Conservation (phyloP, 2,113 vertebrate species). For the Telmatochromis brichardi region DNA sequence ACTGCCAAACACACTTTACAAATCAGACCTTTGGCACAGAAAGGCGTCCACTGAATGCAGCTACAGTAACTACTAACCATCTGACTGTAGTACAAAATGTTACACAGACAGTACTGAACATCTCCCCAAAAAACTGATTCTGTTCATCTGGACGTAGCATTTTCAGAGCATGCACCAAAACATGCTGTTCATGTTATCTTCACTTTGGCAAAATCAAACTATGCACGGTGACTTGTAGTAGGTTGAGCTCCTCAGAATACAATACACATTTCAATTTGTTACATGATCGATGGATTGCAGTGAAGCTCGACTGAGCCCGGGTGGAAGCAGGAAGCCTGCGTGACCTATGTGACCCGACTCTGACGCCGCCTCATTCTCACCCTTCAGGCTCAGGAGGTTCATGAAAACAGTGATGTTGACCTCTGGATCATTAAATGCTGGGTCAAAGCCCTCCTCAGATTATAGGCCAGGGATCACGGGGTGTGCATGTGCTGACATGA, state of each 20-base stretch:
- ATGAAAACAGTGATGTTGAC: constrained; percentile 10
- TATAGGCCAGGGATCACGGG: constrained; percentile 3
- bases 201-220: background rate
- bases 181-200: background rate
- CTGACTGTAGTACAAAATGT: fast-evolving
- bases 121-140: background rate
- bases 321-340: background rate
- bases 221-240: background rate
- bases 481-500: background rate
- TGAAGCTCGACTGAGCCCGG: background rate
- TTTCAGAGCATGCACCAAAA: fast-evolving
- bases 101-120: background rate
- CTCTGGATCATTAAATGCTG: background rate
- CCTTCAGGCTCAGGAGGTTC: background rate
- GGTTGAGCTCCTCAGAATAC: fast-evolving
- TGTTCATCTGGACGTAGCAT: background rate
- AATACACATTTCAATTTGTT: background rate
- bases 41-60: background rate
- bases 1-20: background rate
- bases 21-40: background rate
- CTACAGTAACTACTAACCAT: background rate
- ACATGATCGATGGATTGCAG: background rate
- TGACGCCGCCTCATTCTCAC: background rate
- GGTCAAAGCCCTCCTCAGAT: background rate
- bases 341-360: constrained; percentile 18